Percentiles rank a stretch among this genome's conserved stretches.
phyloP scores from a whole-genome alignment of 30 jellyfish, hydroid and myxozoan genomes.

The Catostylus mosaicus region DNA sequence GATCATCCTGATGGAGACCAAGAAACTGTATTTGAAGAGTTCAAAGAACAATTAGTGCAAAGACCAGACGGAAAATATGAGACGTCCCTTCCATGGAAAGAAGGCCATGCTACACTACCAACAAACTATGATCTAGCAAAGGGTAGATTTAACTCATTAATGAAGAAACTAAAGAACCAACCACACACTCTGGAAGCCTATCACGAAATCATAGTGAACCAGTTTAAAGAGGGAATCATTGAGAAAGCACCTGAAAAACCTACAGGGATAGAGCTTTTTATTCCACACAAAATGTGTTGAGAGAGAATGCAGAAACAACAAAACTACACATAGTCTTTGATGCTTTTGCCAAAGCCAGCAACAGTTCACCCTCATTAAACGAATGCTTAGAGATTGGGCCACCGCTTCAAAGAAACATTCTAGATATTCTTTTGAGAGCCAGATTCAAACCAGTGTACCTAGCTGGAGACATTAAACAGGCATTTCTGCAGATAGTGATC shows the following conservation, averaged over 20 bases:
- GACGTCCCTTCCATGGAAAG: constrained; percentile 48
- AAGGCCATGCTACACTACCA: constrained; percentile 18
- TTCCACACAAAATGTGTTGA: constrained; percentile 73
- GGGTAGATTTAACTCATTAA: constrained; percentile 47
- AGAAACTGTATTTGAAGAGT: constrained; percentile 50
- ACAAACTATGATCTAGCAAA: constrained; percentile 47
- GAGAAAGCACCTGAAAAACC: constrained; percentile 70
- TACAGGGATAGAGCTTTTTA: constrained; percentile 42
- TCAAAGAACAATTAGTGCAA: constrained; percentile 64
- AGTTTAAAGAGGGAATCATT: constrained; percentile 70
- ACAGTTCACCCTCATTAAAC: constrained; percentile 54
- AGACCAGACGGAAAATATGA: constrained; percentile 60
- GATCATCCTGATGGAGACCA: constrained; percentile 78
- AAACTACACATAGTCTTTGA: constrained; percentile 76
- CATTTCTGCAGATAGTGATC: constrained; percentile 67
- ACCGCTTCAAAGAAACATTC: no score
- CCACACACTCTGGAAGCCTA: constrained; percentile 56
- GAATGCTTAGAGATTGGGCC: no score
- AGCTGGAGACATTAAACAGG: constrained; percentile 82
- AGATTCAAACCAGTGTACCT: constrained; percentile 63
- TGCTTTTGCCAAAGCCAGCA: constrained; percentile 64
- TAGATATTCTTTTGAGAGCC: constrained; percentile 56
- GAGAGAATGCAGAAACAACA: constrained; percentile 68
- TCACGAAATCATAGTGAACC: constrained; percentile 53
- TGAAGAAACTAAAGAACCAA: constrained; percentile 32